Evolutionary conservation across 2,797 vertebrate species (phyloP), one percentile per base, ranked within the genome.

Genomic region (Cossypha polioptera): DNA sequence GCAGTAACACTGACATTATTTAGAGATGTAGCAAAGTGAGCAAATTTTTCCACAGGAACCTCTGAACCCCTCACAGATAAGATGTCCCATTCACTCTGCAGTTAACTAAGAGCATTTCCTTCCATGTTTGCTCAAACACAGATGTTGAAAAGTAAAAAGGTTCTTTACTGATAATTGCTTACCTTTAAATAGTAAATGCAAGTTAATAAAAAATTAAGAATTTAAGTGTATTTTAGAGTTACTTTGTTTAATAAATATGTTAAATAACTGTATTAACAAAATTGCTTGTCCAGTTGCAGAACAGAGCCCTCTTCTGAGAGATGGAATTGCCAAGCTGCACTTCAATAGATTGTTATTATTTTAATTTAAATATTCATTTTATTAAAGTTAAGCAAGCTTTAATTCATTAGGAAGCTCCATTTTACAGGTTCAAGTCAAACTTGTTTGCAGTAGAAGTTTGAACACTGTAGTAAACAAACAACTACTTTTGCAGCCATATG

Each of bases 391-490:
- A 25, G 69, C 38, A 91, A 90, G 28, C 35, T 84, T 75, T 78
- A 93, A 90, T 80, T 86, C 62, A 83, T 48, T 20, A 62, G 26
- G 28, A 57, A 86, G 31, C 38, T 86, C 43, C 29, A 72, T 78
- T 90, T 86, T 80, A 78, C 14, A 35, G 38, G 8, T 90, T 91
- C 82, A 81, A 86, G 79, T 94, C 10, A 7, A 86, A 93, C 83
- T 92, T 72, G 90, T 96, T 96, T 95, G 93, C 80, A 72, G 48
- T 63, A 48, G 62, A 90, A 88, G 38, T 43, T 78, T 72, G 62
- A 94, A 50, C 10, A 9, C 54, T 95, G 57, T 88, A 95, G 92
- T 78, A 81, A 94, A 96, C 80, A 92, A 96, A 72, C 79, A 96
- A 93, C 74, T 93, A 48, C 62, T 95, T 93, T 90, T 94, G 55